These are phyloP conservation scores for Trachops cirrhosus DNA, from an alignment of 2,797 vertebrate genomes.

Conservation along the genomic window DNA sequence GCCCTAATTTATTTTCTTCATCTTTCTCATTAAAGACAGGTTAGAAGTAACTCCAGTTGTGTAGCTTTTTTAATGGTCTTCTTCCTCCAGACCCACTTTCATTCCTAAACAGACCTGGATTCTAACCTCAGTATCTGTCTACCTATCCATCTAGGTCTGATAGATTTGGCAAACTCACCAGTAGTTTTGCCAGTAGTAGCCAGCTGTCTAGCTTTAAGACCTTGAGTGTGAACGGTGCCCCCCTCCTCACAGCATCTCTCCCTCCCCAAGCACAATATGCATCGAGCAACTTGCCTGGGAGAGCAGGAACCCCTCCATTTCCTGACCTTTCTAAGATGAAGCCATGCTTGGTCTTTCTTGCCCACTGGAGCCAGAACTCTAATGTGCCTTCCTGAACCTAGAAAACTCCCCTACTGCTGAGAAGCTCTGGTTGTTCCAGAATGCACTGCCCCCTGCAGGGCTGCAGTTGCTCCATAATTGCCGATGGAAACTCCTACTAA, in stretches of 20 bases:
- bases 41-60: conserved; percentile 63
- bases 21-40: conserved; percentile 80
- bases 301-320: not conserved
- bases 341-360: not conserved
- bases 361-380: not conserved
- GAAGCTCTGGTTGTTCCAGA: not conserved
- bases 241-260: not conserved
- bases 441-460: not conserved
- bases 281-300: not conserved
- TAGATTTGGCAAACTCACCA: not conserved
- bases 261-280: not conserved
- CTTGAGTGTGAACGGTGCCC: not conserved
- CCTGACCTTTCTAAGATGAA: not conserved
- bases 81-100: conserved; percentile 5
- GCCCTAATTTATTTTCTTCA: conserved; percentile 81
- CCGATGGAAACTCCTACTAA: not conserved
- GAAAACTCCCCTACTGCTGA: not conserved
- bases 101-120: conserved; percentile 23
- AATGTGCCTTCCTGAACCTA: not conserved
- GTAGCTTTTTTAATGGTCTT: conserved; percentile 31
- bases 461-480: not conserved
- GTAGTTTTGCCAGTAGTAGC: too few species aligned
- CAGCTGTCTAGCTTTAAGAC: not conserved
- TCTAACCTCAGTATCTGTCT: not conserved
- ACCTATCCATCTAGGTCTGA: not conserved